A percentile compares a stretch with the other conserved stretches of the same genome.
Evolutionary conservation across 2,113 vertebrate species (phyloP).

Genomic region (Pseudorasbora parva): DNA sequence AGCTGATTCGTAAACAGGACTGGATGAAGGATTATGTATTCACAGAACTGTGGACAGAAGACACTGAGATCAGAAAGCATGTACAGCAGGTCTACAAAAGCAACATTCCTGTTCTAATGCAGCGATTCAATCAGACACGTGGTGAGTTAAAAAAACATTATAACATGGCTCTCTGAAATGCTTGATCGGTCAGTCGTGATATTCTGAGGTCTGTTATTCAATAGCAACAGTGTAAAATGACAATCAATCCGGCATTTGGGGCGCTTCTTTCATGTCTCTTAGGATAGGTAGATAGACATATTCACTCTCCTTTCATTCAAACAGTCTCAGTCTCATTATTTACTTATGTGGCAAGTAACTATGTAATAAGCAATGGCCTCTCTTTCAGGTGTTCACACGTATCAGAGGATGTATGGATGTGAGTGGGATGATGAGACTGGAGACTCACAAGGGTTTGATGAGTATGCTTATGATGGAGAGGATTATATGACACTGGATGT

Average conservation of each 20-base stretch:
- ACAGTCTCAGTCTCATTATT: too few relatives aligned
- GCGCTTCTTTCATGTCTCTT: too few relatives aligned
- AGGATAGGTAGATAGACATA: too few relatives aligned
- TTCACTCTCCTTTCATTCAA: too few relatives aligned
- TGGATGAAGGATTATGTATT: not conserved
- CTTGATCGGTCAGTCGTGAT: too few relatives aligned
- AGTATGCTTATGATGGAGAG: constrained; percentile 7
- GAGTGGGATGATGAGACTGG: not conserved
- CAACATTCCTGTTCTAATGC: not conserved
- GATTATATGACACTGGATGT: constrained; percentile 61
- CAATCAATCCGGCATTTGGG: too few relatives aligned
- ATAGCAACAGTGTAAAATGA: too few relatives aligned
- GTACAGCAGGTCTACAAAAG: not conserved
- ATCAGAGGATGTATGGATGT: constrained; percentile 11
- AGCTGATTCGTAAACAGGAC: not conserved
- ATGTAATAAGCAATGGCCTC: too few relatives aligned
- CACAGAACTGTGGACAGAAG: fast-evolving
- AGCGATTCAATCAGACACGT: not conserved
- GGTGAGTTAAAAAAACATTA: not conserved
- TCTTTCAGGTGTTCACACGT: constrained; percentile 14
- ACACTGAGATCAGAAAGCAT: not conserved
- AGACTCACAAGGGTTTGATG: fast-evolving
- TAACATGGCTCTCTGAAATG: too few relatives aligned
- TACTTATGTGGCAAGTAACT: too few relatives aligned
- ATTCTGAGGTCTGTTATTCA: too few relatives aligned